A percentile compares a stretch with the other conserved stretches of the same genome.
Evolutionary conservation across 2,113 vertebrate genomes (phyloP).

Genomic region (Tautogolabrus adspersus): DNA sequence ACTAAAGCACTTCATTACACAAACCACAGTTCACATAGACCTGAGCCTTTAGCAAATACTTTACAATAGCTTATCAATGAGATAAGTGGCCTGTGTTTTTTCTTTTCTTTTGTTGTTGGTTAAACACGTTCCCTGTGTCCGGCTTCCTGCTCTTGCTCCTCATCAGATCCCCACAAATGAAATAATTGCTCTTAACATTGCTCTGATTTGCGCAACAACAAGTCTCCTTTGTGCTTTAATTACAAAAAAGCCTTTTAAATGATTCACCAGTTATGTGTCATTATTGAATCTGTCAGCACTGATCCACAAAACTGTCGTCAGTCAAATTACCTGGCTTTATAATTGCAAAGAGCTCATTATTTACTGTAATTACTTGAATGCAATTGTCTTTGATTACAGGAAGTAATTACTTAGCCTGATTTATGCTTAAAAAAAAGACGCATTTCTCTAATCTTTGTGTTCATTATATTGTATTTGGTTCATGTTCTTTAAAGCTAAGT

Average conservation of each 20-base stretch:
- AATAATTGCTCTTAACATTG: slow-evolving; percentile 59
- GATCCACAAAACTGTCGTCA: slow-evolving; percentile 68
- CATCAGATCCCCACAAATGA: slow-evolving; percentile 52
- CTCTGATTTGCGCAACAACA: slow-evolving; percentile 51
- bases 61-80: slow-evolving; percentile 36
- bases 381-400: slow-evolving; percentile 75
- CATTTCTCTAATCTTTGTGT: slow-evolving; percentile 35
- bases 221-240: slow-evolving; percentile 66
- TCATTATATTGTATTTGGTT: background rate
- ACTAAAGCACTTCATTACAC: background rate
- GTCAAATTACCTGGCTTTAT: slow-evolving; percentile 64
- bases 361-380: slow-evolving; percentile 73
- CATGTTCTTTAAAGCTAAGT: slow-evolving; percentile 19
- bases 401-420: slow-evolving; percentile 68
- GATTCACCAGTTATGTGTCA: slow-evolving; percentile 67
- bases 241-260: slow-evolving; percentile 63
- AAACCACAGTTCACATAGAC: background rate
- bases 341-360: slow-evolving; percentile 64
- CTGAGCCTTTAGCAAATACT: slow-evolving; percentile 4
- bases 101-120: slow-evolving; percentile 15
- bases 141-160: slow-evolving; percentile 41
- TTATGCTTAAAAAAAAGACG: slow-evolving; percentile 41
- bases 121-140: slow-evolving; percentile 34
- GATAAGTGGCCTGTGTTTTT: background rate
- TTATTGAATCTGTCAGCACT: slow-evolving; percentile 66